Evolutionary conservation across 2,888 invertebrate species (phyloP), one percentile per base, ranked within the genome.

Genomic region (Myopa testacea): DNA sequence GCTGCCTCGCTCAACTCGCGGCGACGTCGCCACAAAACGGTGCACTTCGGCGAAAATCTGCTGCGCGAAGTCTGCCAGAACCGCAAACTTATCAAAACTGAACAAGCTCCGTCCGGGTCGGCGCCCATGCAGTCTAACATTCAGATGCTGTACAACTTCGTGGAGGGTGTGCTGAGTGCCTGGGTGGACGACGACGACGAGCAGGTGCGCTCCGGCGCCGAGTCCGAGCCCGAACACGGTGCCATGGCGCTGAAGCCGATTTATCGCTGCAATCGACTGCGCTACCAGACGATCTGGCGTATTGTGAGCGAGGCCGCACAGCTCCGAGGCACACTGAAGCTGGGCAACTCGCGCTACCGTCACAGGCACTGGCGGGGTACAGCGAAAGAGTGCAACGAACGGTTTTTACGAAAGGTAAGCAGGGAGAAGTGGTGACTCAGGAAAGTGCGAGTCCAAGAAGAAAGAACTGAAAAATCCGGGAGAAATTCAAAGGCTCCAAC

Each of bases 361-460:
- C 96, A 96, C 88, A 93, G 94, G 84, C 96, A 96, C 89, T 95
- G 95, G 93, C 94, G 95, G 85, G 93, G 95, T 81, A 94, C 95
- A 63, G 94, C 95, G 77, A 95, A 95, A 88, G 94, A 94, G 84
- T 97, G 96, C 91, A 96, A 96, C 88, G 95, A 96, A 89, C 91
- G 94, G 85, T 96, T 97, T 90, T 92, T 96, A 80, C 92, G 94
- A 90, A 96, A 96, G 95, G 96, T 96, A 91, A 91, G 83, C 78
- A 72, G 38, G 34, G 4, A 4, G 2, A n/a, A n/a, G 55, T 12
- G 5, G 16, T 14, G 14, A 50, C 55, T 55, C 10, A 1, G 45
- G 45, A 45, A 45, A n/a, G 55, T 6, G 55, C 16, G n/a, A 5
- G 26, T 26, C 26, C 26, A 26, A 26, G 26, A 26, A 26, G 26